These are phyloP conservation scores for Platanista minor DNA, from an alignment of 2,113 vertebrate species.

Conservation along the genomic window DNA sequence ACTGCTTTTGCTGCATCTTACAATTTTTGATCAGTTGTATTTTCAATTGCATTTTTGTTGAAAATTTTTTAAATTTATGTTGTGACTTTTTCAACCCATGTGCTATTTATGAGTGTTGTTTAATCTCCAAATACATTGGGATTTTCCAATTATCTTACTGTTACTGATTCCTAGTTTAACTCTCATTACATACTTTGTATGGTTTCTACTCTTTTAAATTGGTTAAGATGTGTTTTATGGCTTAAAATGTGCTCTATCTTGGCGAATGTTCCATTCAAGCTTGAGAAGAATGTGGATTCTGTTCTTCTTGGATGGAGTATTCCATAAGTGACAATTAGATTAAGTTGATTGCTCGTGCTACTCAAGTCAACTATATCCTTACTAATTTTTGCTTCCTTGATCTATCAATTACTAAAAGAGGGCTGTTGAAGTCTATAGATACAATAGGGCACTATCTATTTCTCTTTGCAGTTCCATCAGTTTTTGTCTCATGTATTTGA, in stretches of 20 bases:
- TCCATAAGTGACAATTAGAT: background rate
- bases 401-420: background rate
- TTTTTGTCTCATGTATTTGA: background rate
- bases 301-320: background rate
- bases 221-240: background rate
- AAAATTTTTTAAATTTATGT: background rate
- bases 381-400: background rate
- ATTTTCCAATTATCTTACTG: background rate
- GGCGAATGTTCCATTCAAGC: background rate
- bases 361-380: background rate
- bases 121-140: background rate
- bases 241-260: background rate
- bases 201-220: background rate
- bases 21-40: background rate
- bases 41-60: background rate
- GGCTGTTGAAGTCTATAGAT: background rate
- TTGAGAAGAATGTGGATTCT: background rate
- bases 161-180: background rate
- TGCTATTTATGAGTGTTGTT: background rate
- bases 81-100: background rate
- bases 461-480: background rate
- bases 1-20: background rate
- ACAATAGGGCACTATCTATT: background rate
- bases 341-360: background rate
- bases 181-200: background rate